Base-by-base conservation (phyloP, 1,140 invertebrate species). In the Geopemphigus sp. region DNA sequence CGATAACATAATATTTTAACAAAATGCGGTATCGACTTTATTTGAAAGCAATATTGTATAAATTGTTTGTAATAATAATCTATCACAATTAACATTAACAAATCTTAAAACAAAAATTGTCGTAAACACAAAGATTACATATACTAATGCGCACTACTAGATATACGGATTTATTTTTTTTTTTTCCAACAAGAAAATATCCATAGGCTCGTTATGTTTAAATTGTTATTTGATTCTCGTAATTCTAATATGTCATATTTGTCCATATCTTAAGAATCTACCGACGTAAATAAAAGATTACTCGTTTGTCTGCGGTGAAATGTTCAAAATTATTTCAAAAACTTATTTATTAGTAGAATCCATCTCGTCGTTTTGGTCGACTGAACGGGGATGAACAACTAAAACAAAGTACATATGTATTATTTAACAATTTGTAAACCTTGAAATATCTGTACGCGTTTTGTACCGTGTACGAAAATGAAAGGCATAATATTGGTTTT, bases 71-170 rank as follows among this genome's bases (percentile, higher is more conserved):
- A 39, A 61, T 61, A 61, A 76, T 57, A 70, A 50, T 66, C 74
- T 78, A 78, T 78, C 74, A 78, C 74, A 78, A 78, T 63, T 78
- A 78, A 78, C 39, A 78, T 63, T 63, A 78, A 63, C 39, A 78
- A 78, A 78, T 50, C 74, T 78, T 78, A 78, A 63, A 74, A 78
- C 26, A 45, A 78, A 22, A 45, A 78, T 12, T 59, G 22, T 61
- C 61, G 39, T 76, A 78, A 78, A 78, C 74, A 78, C 74, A 78
- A 74, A 78, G 1, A 63, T 78, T 39, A 63, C 53, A 63, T 47
- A 78, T 63, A 47, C 19, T 22, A 59, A 59, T 78, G 32, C 47
- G 24, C 47, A 54, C n/a, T 39, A 39, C 8, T 8, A 59, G 47
- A 78, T 78, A 78, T 39, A 78, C 56, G 47, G 39, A 3, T 4